Conservation (phyloP, 2,888 invertebrate species). For the Boloria selene region DNA sequence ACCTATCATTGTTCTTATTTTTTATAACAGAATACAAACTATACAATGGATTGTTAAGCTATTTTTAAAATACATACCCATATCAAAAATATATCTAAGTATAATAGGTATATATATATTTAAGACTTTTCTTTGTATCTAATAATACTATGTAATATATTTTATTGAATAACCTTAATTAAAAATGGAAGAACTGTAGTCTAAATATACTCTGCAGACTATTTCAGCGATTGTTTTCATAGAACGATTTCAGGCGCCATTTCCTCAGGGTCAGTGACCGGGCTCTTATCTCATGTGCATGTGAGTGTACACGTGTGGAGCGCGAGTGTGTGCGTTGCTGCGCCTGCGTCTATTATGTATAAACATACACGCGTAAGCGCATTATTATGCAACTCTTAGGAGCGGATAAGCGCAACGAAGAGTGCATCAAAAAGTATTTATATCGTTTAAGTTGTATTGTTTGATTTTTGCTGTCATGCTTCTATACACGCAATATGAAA, state of each 20-base stretch:
- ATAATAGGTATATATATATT: no score
- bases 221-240: conserved; percentile 50
- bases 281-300: conserved; percentile 65
- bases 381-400: conserved; percentile 69
- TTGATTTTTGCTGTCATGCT: conserved; percentile 14
- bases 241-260: conserved; percentile 72
- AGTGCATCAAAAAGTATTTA: conserved; percentile 51
- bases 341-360: conserved; percentile 53
- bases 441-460: conserved; percentile 39
- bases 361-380: conserved; percentile 54
- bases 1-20: conserved; percentile 34
- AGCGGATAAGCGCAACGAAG: conserved; percentile 58
- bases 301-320: conserved; percentile 56
- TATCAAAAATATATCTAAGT: neutral
- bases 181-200: neutral
- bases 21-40: conserved; percentile 9
- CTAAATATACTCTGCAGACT: conserved; percentile 7
- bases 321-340: conserved; percentile 46
- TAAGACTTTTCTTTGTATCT: no score
- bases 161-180: neutral
- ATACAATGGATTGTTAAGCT: neutral
- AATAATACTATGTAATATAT: no score
- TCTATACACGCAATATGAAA: conserved; percentile 5
- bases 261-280: conserved; percentile 71
- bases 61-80: neutral